Base-by-base conservation (phyloP, 2,797 vertebrate genomes). In the Sebastes steindachneri region DNA sequence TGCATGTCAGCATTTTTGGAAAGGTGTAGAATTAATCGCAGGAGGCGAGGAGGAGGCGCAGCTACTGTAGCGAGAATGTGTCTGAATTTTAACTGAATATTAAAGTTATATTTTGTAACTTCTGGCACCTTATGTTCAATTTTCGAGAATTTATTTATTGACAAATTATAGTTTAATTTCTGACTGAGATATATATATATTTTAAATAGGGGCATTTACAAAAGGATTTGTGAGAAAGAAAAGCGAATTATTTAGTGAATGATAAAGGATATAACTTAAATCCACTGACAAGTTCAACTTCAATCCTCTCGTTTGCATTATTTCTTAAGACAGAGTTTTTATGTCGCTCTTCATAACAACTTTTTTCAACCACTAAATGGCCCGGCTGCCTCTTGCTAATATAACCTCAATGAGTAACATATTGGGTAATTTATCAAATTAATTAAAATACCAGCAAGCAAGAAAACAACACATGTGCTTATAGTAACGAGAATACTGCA, bases 1-100 rank as follows among this genome's bases (percentile, higher is more conserved):
- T 55, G 14, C 54, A 59, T 71, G 54, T 83, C 82, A 71, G 82
- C 53, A 62, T 67, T 35, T 53, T 81, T 54, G 26, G 54, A 73
- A 57, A 45, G 48, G 48, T 66, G 60, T 29, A 23, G 25, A 72
- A 73, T 68, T 66, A 70, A 69, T 83, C 45, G 65, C 23, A n/a
- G 26, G 23, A 68, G 48, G 33, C n/a, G 14, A 45, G 19, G 25
- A 35, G 21, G 37, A 79, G 25, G n/a, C 31, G 10, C 12, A 37
- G 45, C 35, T 75, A 19, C 28, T 57, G 28, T 2, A 37, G 23
- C n/a, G 17, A 29, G 65, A 63, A 66, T 66, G 8, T 74, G 11
- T 53, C n/a, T 63, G 57, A 53, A 62, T 75, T 68, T 69, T 9
- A 71, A n/a, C 19, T 25, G 2, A 68, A 60, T 31, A 23, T 19